Evolutionary conservation across 2,797 vertebrate genomes (phyloP), one percentile per base, ranked within the genome.

Genomic region (Alfaro cultratus): DNA sequence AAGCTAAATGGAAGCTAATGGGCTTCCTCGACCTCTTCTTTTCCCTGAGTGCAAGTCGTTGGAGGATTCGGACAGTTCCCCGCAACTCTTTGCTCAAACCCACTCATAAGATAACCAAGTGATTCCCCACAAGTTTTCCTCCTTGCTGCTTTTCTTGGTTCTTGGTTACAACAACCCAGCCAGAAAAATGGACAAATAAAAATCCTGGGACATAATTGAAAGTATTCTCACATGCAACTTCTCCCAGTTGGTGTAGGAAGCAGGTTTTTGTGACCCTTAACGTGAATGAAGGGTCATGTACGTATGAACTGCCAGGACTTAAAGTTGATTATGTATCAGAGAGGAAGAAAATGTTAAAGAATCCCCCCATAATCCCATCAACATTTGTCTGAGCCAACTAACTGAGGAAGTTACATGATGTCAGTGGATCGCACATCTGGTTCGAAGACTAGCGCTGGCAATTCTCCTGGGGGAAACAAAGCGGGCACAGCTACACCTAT

Each of bases 391-490:
- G 29, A 76, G 74, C 43, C 9, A 80, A 80, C 75, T 9, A 75
- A 86, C 81, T n/a, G 68, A 90, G 92, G 93, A 94, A 91, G 92
- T 95, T 95, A 80, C 91, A 87, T 92, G 93, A 95, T 29, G 73
- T 80, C 87, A 67, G 49, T 80, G 91, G 92, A 94, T 91, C 89
- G 84, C 93, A 94, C 94, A 95, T 95, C 92, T 95, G 94, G 94
- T 88, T 79, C 46, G 79, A 90, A 88, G 84, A 93, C 70, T 12
- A 76, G 78, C 41, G 73, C 83, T 76, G 60, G 29, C 62, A 84
- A 87, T 64, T 85, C 89, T 86, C 90, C 71, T 4, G 81, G 77
- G 86, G 78, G 86, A 53, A 90, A 92, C 88, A 89, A 90, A 89
- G 81, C 39, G 86, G 91, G 92, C 88, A 93, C 36, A 80, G 72